Percentiles rank a stretch among this genome's conserved stretches.
phyloP scores from a whole-genome alignment of 2,888 invertebrate species.

The Agrotis ipsilon region DNA sequence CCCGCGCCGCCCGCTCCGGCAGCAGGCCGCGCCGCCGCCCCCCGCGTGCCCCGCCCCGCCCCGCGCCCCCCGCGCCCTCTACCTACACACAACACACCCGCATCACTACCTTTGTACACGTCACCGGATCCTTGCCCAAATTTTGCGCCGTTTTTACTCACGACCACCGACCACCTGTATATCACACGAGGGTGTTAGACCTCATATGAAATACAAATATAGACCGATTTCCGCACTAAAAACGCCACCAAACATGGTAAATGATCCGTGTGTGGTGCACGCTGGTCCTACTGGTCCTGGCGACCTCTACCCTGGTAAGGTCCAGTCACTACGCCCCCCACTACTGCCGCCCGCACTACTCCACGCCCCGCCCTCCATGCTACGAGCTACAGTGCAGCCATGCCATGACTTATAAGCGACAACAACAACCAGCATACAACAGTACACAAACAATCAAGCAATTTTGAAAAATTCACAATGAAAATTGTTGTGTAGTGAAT shows the following conservation, averaged over 20 bases:
- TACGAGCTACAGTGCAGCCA: slow-evolving; percentile 25
- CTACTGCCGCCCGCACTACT: slow-evolving; percentile 19
- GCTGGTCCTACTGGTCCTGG: background rate
- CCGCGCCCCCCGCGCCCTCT: slow-evolving; percentile 35
- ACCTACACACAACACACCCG: slow-evolving; percentile 51
- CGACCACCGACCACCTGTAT: background rate
- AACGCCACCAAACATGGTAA: background rate
- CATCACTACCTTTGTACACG: slow-evolving; percentile 23
- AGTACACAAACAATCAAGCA: slow-evolving; percentile 17
- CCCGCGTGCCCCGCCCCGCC: slow-evolving; percentile 61
- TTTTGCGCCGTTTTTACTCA: background rate
- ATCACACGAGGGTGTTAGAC: background rate
- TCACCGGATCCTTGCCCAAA: background rate
- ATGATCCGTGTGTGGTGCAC: background rate
- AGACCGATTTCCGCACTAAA: background rate
- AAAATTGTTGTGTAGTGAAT: background rate
- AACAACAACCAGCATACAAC: slow-evolving; percentile 13
- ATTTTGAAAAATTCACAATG: background rate
- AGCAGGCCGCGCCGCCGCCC: slow-evolving; percentile 58
- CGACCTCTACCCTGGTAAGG: background rate
- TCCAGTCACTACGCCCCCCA: background rate
- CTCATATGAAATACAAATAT: background rate
- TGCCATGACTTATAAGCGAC: slow-evolving; percentile 26
- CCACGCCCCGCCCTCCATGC: slow-evolving; percentile 21
- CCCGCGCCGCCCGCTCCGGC: slow-evolving; percentile 82